Evolutionary conservation across 2,888 invertebrate species (phyloP).

Genomic region (Tortricodes alternella): DNA sequence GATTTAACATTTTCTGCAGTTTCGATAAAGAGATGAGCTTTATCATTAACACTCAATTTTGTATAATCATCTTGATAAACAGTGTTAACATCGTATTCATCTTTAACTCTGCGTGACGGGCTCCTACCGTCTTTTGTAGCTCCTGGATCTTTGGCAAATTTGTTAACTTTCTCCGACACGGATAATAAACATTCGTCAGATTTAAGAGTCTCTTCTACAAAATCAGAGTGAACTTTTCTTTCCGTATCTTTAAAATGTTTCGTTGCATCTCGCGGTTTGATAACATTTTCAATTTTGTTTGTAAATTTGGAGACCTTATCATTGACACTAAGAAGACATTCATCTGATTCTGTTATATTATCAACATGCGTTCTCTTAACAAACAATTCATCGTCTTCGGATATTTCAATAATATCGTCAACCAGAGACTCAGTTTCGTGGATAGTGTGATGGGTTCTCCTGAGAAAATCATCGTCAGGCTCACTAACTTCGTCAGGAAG

Average conservation of each 20-base stretch:
- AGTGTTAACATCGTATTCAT: conserved; percentile 81
- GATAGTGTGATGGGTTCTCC: conserved; percentile 65
- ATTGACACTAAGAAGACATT: conserved; percentile 79
- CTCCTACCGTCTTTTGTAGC: conserved; percentile 64
- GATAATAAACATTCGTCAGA: conserved; percentile 85
- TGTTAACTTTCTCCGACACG: conserved; percentile 87
- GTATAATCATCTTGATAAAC: conserved; percentile 75
- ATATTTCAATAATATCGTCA: conserved; percentile 81
- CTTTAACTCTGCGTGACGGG: conserved; percentile 65
- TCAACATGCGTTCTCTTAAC: conserved; percentile 59
- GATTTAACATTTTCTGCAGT: conserved; percentile 82
- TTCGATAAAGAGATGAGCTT: conserved; percentile 85
- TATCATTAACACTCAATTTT: conserved; percentile 84
- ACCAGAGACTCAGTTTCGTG: conserved; percentile 85
- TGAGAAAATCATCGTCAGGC: conserved; percentile 85
- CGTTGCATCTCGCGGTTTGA: conserved; percentile 54
- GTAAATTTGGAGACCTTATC: conserved; percentile 82
- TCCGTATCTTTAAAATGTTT: conserved; percentile 60
- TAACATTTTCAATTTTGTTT: conserved; percentile 61
- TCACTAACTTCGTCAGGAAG: conserved; percentile 89
- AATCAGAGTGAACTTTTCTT: conserved; percentile 73
- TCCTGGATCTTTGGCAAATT: conserved; percentile 81
- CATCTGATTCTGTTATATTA: conserved; percentile 68
- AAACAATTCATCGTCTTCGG: conserved; percentile 77
- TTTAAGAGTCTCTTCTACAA: conserved; percentile 73